Evolutionary conservation across 53 echinoderm and acorn worm genomes (phyloP), one percentile per base, ranked within the genome.

Genomic region (Glandiceps talaboti): DNA sequence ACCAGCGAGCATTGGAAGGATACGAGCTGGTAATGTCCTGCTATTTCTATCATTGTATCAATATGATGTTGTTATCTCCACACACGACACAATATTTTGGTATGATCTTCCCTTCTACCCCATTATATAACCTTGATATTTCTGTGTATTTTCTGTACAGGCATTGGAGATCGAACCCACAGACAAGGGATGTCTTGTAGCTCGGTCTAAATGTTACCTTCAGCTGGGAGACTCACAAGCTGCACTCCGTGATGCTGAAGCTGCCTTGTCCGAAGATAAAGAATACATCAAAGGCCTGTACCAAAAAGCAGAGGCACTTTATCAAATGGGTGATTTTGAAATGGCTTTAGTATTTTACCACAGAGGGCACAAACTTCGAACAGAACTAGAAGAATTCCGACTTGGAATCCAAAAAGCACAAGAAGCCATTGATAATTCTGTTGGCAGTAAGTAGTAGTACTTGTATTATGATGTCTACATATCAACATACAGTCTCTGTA

Each of bases 351-450:
- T 97, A 74, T 97, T 89, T 86, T 97, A 97, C 79, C 99, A 97
- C 80, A 86, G 99, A 29, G 99, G 99, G 27, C 93, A 97, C 85
- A 97, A 94, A 74, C 75, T 94, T 28, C 77, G 99, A 80, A 93
- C 99, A 30, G 99, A 97, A 83, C 86, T 97, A 30, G 93, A 97
- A 33, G 99, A 97, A 29, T 97, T 97, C 82, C 87, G 99, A 30
- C 94, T 97, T 0, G 99, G 99, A 29, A 97, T 97, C 64, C 99
- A 97, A 88, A 97, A 97, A 76, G 99, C 99, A 79, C 99, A 97
- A 33, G 99, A 97, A 82, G 99, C 99, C 28, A 97, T 97, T 32
- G 94, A 97, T 74, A 97, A 97, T 84, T 97, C 99, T 26, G 94
- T 97, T 31, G 99, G 99, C 78, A 89, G 99, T 97, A 81, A 84